Evolutionary conservation across 2,113 vertebrate species (phyloP).

Genomic region (Phaetusa simplex): DNA sequence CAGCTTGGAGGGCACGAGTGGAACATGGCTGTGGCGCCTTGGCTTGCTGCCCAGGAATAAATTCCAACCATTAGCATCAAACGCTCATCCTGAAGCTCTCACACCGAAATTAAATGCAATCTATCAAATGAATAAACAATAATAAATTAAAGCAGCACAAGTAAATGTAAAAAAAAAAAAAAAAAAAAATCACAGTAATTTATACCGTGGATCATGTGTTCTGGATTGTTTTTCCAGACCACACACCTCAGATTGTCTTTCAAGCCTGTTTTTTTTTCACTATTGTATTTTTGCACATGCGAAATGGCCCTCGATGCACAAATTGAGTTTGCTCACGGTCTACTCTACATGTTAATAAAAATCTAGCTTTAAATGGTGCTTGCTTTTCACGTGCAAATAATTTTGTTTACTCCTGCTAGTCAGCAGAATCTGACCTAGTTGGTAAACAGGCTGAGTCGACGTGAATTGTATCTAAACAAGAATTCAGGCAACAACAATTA

Average conservation of each 20-base stretch:
- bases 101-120: slow-evolving; percentile 46
- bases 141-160: slow-evolving; percentile 20
- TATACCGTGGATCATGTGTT: background rate
- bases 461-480: background rate
- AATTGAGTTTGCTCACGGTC: background rate
- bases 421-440: background rate
- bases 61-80: slow-evolving; percentile 41
- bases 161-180: background rate
- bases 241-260: background rate
- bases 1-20: slow-evolving; percentile 12
- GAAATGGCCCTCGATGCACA: background rate
- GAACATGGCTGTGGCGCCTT: background rate
- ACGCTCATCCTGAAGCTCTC: slow-evolving; percentile 4
- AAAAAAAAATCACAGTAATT: background rate
- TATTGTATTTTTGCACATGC: background rate
- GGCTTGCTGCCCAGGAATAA: slow-evolving; percentile 34
- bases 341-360: background rate
- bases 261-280: background rate
- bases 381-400: background rate
- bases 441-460: background rate
- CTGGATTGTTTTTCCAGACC: background rate
- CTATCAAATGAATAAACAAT: slow-evolving; percentile 54
- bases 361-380: background rate
- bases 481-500: background rate
- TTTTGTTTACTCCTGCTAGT: background rate